Conservation (phyloP, 2,888 invertebrate genomes). For the Octonoba sinensis region DNA sequence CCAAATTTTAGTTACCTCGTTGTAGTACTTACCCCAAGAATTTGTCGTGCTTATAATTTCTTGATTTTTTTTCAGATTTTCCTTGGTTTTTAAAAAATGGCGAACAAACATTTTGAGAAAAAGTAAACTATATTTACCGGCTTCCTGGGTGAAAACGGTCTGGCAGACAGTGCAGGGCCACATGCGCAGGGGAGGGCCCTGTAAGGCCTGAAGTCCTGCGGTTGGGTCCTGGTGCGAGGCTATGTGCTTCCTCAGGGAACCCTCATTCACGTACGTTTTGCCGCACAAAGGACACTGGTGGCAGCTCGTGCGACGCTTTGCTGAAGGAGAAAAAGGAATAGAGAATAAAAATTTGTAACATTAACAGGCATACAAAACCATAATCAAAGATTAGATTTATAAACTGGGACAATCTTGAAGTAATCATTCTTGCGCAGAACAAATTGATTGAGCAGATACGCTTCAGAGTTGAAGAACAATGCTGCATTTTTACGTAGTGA, state of each 20-base stretch:
- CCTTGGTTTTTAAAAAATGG: too few species aligned
- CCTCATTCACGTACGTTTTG: conserved; percentile 95
- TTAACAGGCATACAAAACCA: not conserved
- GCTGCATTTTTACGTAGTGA: too few species aligned
- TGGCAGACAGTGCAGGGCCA: conserved; percentile 97
- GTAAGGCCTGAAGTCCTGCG: conserved; percentile 76
- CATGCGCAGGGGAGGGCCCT: conserved; percentile 81
- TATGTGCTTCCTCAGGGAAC: conserved; percentile 90
- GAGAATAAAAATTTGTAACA: too few species aligned
- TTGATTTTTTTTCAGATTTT: too few species aligned
- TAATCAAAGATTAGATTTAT: not conserved
- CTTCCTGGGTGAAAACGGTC: conserved; percentile 94
- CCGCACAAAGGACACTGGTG: conserved; percentile 90
- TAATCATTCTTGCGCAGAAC: too few species aligned
- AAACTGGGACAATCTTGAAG: too few species aligned
- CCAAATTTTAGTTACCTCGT: too few species aligned
- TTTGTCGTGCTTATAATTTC: too few species aligned
- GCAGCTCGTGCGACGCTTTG: conserved; percentile 53
- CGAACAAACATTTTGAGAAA: too few species aligned
- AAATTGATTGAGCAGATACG: too few species aligned
- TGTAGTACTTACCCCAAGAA: too few species aligned
- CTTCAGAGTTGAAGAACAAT: too few species aligned
- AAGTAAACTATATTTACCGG: conserved; percentile 77
- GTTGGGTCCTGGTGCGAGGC: conserved; percentile 93
- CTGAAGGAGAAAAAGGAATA: conserved; percentile 19